A percentile compares a stretch with the other conserved stretches of the same genome.
Evolutionary conservation across 2,797 vertebrate species (phyloP).

Genomic region (Discoglossus pictus): DNA sequence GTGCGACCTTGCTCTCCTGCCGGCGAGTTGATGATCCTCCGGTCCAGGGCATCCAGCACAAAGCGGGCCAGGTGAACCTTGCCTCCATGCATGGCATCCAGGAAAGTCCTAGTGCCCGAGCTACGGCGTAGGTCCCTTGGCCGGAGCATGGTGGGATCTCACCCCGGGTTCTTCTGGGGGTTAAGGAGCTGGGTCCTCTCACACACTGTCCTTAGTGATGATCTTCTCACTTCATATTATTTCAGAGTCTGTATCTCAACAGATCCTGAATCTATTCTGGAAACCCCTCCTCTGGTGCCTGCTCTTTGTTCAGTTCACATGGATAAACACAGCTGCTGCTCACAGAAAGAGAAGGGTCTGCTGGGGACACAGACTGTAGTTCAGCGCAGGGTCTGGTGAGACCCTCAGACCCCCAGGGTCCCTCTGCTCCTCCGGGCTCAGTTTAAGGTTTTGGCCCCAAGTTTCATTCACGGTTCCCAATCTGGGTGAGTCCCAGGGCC

Average conservation of each 20-base stretch:
- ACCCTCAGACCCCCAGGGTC: not conserved
- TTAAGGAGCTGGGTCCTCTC: no score
- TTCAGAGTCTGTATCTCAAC: no score
- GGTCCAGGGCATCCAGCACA: conserved; percentile 87
- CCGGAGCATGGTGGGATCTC: conserved; percentile 78
- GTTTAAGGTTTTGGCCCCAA: not conserved
- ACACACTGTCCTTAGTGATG: no score
- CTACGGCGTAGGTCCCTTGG: conserved; percentile 87
- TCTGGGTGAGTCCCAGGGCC: not conserved
- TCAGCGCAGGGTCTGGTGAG: conserved; percentile 2
- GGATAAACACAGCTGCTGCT: no score
- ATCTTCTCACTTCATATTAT: no score
- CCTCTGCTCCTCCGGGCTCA: not conserved
- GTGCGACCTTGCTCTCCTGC: conserved; percentile 85
- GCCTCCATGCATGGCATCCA: conserved; percentile 86
- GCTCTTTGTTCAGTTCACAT: no score
- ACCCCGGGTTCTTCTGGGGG: no score
- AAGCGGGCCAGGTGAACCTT: conserved; percentile 89
- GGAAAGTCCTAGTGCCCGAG: conserved; percentile 86
- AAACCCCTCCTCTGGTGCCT: no score
- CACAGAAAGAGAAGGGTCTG: no score
- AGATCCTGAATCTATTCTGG: no score
- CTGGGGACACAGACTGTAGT: conserved; percentile 21
- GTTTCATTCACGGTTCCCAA: conserved; percentile 13
- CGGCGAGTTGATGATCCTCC: conserved; percentile 85